Conservation (phyloP, 2,797 vertebrate species). For the Hippoglossus hippoglossus region DNA sequence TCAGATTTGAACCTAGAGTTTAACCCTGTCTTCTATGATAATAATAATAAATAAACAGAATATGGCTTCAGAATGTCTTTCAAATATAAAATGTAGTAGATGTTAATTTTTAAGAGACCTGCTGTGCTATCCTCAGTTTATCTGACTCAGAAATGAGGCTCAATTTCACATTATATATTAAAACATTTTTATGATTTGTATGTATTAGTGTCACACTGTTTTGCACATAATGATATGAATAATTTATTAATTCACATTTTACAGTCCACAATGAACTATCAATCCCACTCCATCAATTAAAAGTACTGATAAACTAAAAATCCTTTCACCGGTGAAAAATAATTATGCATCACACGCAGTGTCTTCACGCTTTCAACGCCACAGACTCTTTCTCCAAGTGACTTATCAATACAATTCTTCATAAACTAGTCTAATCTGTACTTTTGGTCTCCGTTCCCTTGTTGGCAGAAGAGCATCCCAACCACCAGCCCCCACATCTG, state of each 20-base stretch:
- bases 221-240: slow-evolving; percentile 82
- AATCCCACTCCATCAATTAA: slow-evolving; percentile 61
- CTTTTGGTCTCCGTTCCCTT: slow-evolving; percentile 72
- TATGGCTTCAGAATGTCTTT: too few relatives aligned
- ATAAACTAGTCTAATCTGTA: slow-evolving; percentile 73
- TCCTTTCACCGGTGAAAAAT: slow-evolving; percentile 66
- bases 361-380: slow-evolving; percentile 25
- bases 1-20: slow-evolving; percentile 20
- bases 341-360: slow-evolving; percentile 39
- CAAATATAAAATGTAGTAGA: too few relatives aligned
- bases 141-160: not conserved
- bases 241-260: slow-evolving; percentile 88
- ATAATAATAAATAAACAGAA: too few relatives aligned
- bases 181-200: slow-evolving; percentile 53
- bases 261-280: slow-evolving; percentile 70
- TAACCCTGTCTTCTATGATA: too few relatives aligned
- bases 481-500: slow-evolving; percentile 53
- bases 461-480: slow-evolving; percentile 52
- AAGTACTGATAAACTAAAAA: slow-evolving; percentile 77
- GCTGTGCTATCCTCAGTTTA: too few relatives aligned
- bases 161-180: slow-evolving; percentile 31
- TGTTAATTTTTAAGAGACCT: too few relatives aligned
- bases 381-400: slow-evolving; percentile 42
- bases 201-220: slow-evolving; percentile 54
- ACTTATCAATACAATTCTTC: slow-evolving; percentile 60